Conservation (phyloP, 1,140 invertebrate genomes). For the Aphelenchoides avenae region DNA sequence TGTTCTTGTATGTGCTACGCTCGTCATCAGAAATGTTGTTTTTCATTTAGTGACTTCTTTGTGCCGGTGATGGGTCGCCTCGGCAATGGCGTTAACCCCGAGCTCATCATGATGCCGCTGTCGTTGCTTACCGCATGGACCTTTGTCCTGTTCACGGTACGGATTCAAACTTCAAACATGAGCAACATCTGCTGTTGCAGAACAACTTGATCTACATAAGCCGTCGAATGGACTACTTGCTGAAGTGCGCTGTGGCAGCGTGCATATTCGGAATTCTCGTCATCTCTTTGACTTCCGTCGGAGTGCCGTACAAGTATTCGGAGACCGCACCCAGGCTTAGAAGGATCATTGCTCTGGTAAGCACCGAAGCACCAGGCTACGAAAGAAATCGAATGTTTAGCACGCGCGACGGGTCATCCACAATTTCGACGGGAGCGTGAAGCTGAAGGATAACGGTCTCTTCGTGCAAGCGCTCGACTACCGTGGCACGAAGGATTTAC, state of each 20-base stretch:
- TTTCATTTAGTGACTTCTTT: no score
- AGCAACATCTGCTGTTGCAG: constrained; percentile 25
- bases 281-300: constrained; percentile 49
- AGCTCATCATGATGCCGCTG: constrained; percentile 64
- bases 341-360: constrained; percentile 54
- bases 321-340: constrained; percentile 46
- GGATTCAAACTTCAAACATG: constrained; percentile 12
- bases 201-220: constrained; percentile 58
- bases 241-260: constrained; percentile 40
- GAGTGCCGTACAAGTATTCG: constrained; percentile 56
- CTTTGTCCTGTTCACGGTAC: constrained; percentile 56
- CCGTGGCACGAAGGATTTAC: constrained; percentile 50
- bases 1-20: constrained; percentile 15
- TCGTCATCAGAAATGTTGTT: no score
- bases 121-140: constrained; percentile 48
- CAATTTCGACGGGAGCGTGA: constrained; percentile 45
- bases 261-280: constrained; percentile 43
- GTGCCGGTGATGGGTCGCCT: constrained; percentile 78
- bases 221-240: constrained; percentile 46
- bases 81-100: constrained; percentile 71
- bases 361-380: no score
- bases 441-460: constrained; percentile 41
- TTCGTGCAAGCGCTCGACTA: constrained; percentile 57
- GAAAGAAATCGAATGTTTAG: no score
- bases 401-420: constrained; percentile 54